phyloP scores from a whole-genome alignment of 2,888 invertebrate species.

The Eupsilia transversa region DNA sequence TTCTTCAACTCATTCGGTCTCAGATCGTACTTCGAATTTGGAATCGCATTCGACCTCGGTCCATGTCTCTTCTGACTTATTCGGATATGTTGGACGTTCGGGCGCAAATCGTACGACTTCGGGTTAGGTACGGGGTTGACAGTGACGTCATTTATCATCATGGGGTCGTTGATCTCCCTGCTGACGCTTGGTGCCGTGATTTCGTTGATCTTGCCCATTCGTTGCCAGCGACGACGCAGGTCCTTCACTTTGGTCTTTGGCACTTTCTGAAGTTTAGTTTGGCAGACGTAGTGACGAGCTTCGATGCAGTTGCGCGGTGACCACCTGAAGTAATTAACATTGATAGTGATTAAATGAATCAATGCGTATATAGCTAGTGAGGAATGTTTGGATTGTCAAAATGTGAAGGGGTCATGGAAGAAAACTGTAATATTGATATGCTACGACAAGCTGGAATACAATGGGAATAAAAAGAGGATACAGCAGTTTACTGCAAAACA shows the following conservation, averaged over 20 bases:
- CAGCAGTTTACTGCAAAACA: neutral
- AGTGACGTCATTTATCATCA: constrained; percentile 81
- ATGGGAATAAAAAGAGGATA: neutral
- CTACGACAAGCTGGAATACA: neutral
- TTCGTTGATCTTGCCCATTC: constrained; percentile 90
- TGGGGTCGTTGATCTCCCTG: constrained; percentile 81
- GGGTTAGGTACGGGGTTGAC: constrained; percentile 79
- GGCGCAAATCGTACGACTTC: constrained; percentile 83
- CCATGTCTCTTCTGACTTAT: constrained; percentile 65
- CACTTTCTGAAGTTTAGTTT: constrained; percentile 90
- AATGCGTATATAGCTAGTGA: constrained; percentile 1
- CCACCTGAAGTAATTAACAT: constrained; percentile 90
- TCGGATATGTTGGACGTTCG: constrained; percentile 66
- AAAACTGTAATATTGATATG: neutral
- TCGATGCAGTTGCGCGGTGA: constrained; percentile 92
- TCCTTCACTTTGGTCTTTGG: constrained; percentile 87
- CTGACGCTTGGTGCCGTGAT: constrained; percentile 87
- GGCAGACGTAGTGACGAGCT: constrained; percentile 93
- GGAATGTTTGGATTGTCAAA: neutral
- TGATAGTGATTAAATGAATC: constrained; percentile 35
- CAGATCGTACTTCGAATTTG: constrained; percentile 69
- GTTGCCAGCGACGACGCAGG: constrained; percentile 85
- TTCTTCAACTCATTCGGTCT: constrained; percentile 81
- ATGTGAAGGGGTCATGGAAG: neutral
- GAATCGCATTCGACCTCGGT: constrained; percentile 64